Percentiles rank a stretch among this genome's conserved stretches.
These are phyloP conservation scores for Leptinotarsa juncta DNA, from an alignment of 2,888 invertebrate species.

Conservation along the genomic window DNA sequence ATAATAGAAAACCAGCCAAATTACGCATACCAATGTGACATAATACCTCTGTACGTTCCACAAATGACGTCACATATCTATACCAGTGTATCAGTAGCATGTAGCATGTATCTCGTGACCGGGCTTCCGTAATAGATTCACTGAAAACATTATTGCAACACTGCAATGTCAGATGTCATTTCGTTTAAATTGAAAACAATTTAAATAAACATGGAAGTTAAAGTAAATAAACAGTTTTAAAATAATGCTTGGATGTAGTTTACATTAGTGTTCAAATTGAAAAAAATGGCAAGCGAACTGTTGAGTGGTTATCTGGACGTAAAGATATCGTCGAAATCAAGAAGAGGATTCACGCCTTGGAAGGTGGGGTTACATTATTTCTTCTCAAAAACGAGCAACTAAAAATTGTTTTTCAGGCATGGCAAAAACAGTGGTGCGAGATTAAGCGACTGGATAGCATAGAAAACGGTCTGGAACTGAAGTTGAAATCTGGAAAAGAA, in stretches of 20 bases:
- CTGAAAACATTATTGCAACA: too few relatives aligned
- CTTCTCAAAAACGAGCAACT: neutral
- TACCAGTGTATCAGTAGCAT: too few relatives aligned
- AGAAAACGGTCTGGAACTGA: constrained; percentile 69
- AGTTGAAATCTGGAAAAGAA: constrained; percentile 68
- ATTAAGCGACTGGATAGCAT: constrained; percentile 70
- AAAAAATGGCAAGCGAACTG: constrained; percentile 43
- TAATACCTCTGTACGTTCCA: too few relatives aligned
- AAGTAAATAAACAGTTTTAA: constrained; percentile 8
- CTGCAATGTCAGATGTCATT: too few relatives aligned
- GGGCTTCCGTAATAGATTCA: too few relatives aligned
- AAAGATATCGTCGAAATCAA: constrained; percentile 73
- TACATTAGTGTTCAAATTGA: neutral
- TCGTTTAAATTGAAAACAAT: neutral
- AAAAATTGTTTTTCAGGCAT: constrained; percentile 66
- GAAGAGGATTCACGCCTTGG: constrained; percentile 73
- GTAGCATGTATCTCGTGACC: too few relatives aligned
- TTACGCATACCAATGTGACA: too few relatives aligned
- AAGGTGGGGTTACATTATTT: constrained; percentile 67
- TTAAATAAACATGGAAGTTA: neutral
- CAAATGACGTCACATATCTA: too few relatives aligned
- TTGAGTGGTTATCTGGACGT: constrained; percentile 74
- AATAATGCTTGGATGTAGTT: neutral
- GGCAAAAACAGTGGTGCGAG: constrained; percentile 77
- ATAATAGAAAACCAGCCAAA: too few relatives aligned